A percentile compares a stretch with the other conserved stretches of the same genome.
phyloP scores from a whole-genome alignment of 1,140 invertebrate species.

The Aleiodes sp. region DNA sequence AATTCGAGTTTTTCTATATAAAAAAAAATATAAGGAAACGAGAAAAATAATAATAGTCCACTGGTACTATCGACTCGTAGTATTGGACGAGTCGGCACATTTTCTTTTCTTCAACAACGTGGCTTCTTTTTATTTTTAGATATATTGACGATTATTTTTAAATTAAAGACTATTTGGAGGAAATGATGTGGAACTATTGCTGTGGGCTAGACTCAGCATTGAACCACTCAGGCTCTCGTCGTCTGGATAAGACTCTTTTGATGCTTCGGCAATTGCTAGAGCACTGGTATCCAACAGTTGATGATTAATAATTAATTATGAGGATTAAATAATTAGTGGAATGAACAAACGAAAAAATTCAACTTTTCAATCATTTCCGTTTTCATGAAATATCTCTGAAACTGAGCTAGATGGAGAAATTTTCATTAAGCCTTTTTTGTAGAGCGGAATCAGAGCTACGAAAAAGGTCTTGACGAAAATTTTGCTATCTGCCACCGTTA shows the following conservation, averaged over 20 bases:
- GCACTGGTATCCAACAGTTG: slow-evolving; percentile 73
- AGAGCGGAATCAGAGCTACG: too few species aligned
- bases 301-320: too few species aligned
- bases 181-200: slow-evolving; percentile 90
- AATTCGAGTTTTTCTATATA: slow-evolving; percentile 5
- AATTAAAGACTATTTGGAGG: slow-evolving; percentile 83
- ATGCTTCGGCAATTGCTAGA: slow-evolving; percentile 88
- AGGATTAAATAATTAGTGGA: too few species aligned
- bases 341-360: too few species aligned
- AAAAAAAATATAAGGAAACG: slow-evolving; percentile 3
- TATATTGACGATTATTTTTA: slow-evolving; percentile 36
- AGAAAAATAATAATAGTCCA: slow-evolving; percentile 7
- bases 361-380: too few species aligned
- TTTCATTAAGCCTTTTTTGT: too few species aligned
- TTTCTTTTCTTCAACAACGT: not conserved
- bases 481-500: too few species aligned
- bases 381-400: too few species aligned
- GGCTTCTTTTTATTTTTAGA: not conserved
- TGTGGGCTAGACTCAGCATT: slow-evolving; percentile 92
- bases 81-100: not conserved
- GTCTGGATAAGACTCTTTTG: slow-evolving; percentile 84
- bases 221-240: slow-evolving; percentile 92
- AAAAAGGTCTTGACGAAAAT: too few species aligned
- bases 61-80: slow-evolving; percentile 1
- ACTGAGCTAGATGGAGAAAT: too few species aligned